Conservation (phyloP, 2,888 invertebrate species). For the Polylopha cassiicola region DNA sequence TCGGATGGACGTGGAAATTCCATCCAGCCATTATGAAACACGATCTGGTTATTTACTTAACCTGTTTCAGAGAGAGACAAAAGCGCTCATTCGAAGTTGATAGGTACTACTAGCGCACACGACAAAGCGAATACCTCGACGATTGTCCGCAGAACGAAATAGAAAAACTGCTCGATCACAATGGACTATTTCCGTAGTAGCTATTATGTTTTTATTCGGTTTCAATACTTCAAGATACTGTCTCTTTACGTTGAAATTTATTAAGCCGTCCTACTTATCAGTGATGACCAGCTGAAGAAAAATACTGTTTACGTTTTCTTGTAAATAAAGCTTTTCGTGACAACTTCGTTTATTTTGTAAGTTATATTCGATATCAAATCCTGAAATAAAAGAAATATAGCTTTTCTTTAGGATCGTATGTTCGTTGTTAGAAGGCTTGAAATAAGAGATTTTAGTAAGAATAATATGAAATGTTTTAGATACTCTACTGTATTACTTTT, state of each 20-base stretch:
- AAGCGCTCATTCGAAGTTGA: constrained; percentile 43
- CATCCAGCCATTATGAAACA: constrained; percentile 50
- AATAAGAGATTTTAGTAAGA: too few relatives aligned
- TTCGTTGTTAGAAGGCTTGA: too few relatives aligned
- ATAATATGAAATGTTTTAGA: too few relatives aligned
- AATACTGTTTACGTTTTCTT: too few relatives aligned
- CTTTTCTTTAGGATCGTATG: too few relatives aligned
- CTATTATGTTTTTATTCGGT: constrained; percentile 24
- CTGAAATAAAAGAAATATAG: too few relatives aligned
- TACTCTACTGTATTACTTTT: too few relatives aligned
- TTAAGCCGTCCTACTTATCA: constrained; percentile 5
- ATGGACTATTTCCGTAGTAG: constrained; percentile 36
- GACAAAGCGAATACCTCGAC: constrained; percentile 53
- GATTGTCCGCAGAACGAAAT: constrained; percentile 45
- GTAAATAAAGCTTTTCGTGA: too few relatives aligned
- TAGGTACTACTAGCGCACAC: constrained; percentile 35
- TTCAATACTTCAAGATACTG: constrained; percentile 13
- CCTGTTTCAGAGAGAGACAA: constrained; percentile 57
- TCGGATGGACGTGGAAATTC: constrained; percentile 47
- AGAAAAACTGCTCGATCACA: constrained; percentile 38
- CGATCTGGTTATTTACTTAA: constrained; percentile 65
- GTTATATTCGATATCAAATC: too few relatives aligned
- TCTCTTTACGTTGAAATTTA: background rate
- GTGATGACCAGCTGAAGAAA: too few relatives aligned
- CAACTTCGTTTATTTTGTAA: too few relatives aligned